Base-by-base conservation (phyloP, 2,797 vertebrate species). In the Xenentodon cancila region DNA sequence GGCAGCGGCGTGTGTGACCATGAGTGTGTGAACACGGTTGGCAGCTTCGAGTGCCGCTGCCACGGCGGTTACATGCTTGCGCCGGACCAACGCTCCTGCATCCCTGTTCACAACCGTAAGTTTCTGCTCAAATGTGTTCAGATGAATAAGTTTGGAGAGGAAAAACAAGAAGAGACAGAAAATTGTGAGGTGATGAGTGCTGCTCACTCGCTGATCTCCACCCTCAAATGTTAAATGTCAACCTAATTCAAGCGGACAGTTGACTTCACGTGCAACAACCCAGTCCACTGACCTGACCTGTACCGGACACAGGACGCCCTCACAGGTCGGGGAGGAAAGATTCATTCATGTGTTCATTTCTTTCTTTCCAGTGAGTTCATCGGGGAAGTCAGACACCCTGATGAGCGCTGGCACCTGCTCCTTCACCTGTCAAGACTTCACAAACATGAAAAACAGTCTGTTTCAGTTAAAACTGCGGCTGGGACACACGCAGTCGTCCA, bases 351-450 rank as follows among this genome's bases (percentile, higher is more conserved):
- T 37, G 34, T 37, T 37, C 5, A 9, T 48, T 1, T 16, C 74
- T 70, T 76, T 12, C 70, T 4, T 52, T 73, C 21, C 82, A 91
- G 90, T 92, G 84, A 92, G 89, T 56, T 88, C 92, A 1, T 71
- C 90, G 0, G 90, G 84, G 43, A 94, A 93, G 79, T 93, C 92
- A 0, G 90, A 94, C 58, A 91, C 92, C 18, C 75, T 92, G 84
- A 94, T 94, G 93, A 94, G 92, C 9, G 71, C 91, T 19, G 90
- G 87, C 5, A 90, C 90, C 56, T 94, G 93, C 66, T 93, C 92
- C 0, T 86, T 94, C 75, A 94, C 92, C 79, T 94, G 94, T 61
- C 92, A 93, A 61, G 93, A 94, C 53, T 93, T 94, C 62, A 77
- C 85, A 19, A 91, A 71, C 84, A 94, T 94, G 92, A 93, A 89